These are phyloP conservation scores for Dolomedes plantarius DNA, from an alignment of 2,888 invertebrate species.

Conservation along the genomic window DNA sequence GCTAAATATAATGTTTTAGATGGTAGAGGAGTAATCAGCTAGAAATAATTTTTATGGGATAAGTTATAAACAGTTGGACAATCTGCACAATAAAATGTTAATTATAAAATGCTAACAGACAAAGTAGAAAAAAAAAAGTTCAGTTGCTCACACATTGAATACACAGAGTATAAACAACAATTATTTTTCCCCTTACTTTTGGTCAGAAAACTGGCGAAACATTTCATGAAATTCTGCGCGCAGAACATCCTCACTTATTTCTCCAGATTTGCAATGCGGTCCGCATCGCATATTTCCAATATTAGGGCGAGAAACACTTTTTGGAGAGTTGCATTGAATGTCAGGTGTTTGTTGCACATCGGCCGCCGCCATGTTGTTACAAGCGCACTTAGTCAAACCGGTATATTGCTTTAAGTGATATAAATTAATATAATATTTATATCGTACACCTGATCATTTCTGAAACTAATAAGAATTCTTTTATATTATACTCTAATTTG, in stretches of 20 bases:
- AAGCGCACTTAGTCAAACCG: constrained; percentile 32
- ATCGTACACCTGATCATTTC: background rate
- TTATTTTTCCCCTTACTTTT: constrained; percentile 52
- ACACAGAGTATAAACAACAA: no score
- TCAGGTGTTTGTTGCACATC: constrained; percentile 63
- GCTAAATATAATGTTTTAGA: no score
- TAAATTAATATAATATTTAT: background rate
- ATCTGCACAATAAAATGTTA: no score
- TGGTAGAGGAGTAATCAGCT: no score
- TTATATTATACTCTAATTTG: no score
- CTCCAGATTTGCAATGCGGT: constrained; percentile 67
- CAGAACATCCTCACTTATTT: constrained; percentile 67
- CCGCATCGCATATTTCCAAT: constrained; percentile 66
- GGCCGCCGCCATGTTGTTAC: constrained; percentile 57
- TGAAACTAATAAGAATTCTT: background rate
- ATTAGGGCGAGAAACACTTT: constrained; percentile 33
- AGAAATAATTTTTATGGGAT: no score
- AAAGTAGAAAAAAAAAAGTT: no score
- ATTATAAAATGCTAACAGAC: no score
- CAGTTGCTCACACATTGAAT: no score
- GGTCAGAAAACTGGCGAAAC: constrained; percentile 65
- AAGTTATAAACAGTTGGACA: no score
- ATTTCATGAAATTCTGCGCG: constrained; percentile 72
- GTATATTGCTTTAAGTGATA: constrained; percentile 2
- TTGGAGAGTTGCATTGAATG: constrained; percentile 32